Percentiles rank a stretch among this genome's conserved stretches.
Evolutionary conservation across 2,797 vertebrate genomes (phyloP).

Genomic region (Neosilurus hyrtlii): DNA sequence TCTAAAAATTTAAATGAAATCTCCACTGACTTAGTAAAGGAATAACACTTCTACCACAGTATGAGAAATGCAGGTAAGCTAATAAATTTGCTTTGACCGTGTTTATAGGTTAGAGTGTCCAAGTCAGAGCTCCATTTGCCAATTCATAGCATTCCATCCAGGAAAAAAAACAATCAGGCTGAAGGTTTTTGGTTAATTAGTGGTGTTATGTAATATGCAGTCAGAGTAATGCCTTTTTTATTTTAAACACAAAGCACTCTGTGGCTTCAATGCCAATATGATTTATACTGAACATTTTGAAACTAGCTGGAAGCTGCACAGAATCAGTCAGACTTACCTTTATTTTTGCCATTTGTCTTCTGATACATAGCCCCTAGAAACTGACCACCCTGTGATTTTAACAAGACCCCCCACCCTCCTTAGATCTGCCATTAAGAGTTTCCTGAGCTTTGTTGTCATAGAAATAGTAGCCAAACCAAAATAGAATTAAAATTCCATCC

Average conservation of each 20-base stretch:
- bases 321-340: neutral
- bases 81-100: neutral
- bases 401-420: neutral
- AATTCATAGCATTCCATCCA: neutral
- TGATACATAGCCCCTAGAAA: neutral
- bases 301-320: neutral
- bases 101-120: neutral
- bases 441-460: constrained; percentile 58
- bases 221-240: neutral
- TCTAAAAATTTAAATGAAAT: neutral
- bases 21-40: neutral
- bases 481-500: constrained; percentile 40
- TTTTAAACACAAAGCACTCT: neutral
- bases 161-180: neutral
- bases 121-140: neutral
- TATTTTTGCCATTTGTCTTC: neutral
- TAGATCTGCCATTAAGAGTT: constrained; percentile 42
- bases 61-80: neutral
- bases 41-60: neutral
- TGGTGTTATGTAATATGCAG: no score
- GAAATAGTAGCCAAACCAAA: constrained; percentile 51
- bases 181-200: neutral
- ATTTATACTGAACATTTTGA: neutral
- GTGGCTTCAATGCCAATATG: neutral
- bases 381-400: neutral